Conservation (phyloP, 2,888 invertebrate species). For the Hydropsyche betteni region DNA sequence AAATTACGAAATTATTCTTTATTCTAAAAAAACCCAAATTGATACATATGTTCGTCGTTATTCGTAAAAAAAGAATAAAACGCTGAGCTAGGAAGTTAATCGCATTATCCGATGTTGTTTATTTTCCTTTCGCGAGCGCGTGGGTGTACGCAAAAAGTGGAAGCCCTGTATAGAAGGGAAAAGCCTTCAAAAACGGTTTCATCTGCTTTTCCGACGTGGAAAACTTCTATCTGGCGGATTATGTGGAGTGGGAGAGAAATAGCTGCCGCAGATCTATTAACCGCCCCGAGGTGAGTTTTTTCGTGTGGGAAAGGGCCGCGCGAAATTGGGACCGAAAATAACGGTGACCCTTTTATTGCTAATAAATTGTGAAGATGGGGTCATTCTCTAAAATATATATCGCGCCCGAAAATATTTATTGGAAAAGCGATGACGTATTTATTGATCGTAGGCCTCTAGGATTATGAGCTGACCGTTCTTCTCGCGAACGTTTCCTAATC, state of each 20-base stretch:
- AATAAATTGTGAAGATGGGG: constrained; percentile 50
- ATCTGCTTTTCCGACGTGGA: constrained; percentile 20
- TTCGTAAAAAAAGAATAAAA: constrained; percentile 28
- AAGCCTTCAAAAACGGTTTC: constrained; percentile 33
- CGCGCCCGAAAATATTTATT: constrained; percentile 40
- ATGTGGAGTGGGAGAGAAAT: constrained; percentile 22
- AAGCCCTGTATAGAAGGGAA: constrained; percentile 15
- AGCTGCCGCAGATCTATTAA: constrained; percentile 42
- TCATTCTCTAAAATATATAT: constrained; percentile 42
- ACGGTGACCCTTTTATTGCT: constrained; percentile 48
- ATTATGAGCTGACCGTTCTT: constrained; percentile 20
- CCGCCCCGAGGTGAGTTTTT: constrained; percentile 33
- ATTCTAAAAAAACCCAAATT: constrained; percentile 18
- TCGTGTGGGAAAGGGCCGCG: constrained; percentile 32
- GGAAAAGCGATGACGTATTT: constrained; percentile 41
- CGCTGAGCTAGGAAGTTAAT: constrained; percentile 34
- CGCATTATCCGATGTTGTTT: constrained; percentile 39
- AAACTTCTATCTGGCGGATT: constrained; percentile 36
- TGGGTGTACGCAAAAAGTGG: constrained; percentile 9
- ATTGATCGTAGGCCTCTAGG: constrained; percentile 28
- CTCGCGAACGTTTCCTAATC: constrained; percentile 17
- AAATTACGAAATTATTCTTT: constrained; percentile 9
- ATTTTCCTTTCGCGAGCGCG: constrained; percentile 34
- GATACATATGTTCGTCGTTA: constrained; percentile 8
- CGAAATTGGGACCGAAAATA: constrained; percentile 42